Evolutionary conservation across 1,140 invertebrate species (phyloP).

Genomic region (Atta colombica): DNA sequence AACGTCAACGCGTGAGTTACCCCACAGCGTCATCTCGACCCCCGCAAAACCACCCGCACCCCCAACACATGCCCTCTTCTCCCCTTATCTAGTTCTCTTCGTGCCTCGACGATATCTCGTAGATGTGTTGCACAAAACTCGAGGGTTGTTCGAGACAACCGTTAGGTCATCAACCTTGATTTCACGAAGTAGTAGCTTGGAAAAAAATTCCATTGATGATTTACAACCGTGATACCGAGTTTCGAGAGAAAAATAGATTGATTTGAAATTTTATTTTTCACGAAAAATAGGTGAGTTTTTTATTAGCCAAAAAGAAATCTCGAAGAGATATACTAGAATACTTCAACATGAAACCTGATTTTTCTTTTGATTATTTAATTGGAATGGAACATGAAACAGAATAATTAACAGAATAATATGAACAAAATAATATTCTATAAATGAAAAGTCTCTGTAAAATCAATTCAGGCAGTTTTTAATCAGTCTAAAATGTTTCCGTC

Average conservation of each 20-base stretch:
- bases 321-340: neutral
- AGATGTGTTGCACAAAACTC: conserved; percentile 51
- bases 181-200: neutral
- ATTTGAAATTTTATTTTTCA: neutral
- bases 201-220: neutral
- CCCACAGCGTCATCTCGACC: conserved; percentile 44
- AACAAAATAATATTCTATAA: neutral
- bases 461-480: neutral
- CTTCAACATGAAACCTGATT: neutral
- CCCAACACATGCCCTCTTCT: conserved; percentile 47
- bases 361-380: neutral
- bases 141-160: conserved; percentile 37
- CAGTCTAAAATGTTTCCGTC: neutral
- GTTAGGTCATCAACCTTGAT: conserved; percentile 66
- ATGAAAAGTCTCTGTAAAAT: neutral
- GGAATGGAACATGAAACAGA: neutral
- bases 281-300: neutral
- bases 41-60: conserved; percentile 64
- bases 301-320: neutral
- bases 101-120: conserved; percentile 55
- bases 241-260: neutral
- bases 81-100: conserved; percentile 55
- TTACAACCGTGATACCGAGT: neutral
- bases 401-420: neutral
- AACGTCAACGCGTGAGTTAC: conserved; percentile 42